These are phyloP conservation scores for Slavum lentiscoides DNA, from an alignment of 2,888 invertebrate genomes.

Conservation along the genomic window DNA sequence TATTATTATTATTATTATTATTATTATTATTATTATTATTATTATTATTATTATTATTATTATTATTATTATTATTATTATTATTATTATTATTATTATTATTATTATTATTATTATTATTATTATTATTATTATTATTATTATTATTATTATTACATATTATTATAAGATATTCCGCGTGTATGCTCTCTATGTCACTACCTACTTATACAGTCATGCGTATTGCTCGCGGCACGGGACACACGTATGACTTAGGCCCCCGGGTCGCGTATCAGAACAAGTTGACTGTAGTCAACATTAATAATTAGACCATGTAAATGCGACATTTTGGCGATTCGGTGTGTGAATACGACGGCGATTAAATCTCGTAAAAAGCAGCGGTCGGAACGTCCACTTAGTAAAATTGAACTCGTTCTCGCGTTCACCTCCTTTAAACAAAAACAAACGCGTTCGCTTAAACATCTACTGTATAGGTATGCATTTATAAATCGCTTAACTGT, in stretches of 20 bases:
- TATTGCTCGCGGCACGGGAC: too few species aligned
- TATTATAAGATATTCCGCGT: background rate
- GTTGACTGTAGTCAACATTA: background rate
- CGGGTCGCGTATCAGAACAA: too few species aligned
- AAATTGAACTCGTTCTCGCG: too few species aligned
- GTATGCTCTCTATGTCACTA: background rate
- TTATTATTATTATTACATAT: too few species aligned
- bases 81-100: background rate
- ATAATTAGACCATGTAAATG: conserved; percentile 43
- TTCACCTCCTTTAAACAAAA: too few species aligned
- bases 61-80: background rate
- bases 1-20: background rate
- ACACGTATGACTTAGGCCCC: too few species aligned
- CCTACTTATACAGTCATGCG: conserved; percentile 18
- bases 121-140: background rate
- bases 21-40: background rate
- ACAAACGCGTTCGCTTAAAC: too few species aligned
- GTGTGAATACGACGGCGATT: conserved; percentile 7
- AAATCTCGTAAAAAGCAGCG: background rate
- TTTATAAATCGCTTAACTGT: too few species aligned
- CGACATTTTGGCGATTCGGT: conserved; percentile 6
- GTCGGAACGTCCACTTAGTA: too few species aligned
- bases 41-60: background rate
- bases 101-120: too few species aligned
- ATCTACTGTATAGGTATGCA: too few species aligned